A percentile compares a stretch with the other conserved stretches of the same genome.
Evolutionary conservation across 2,113 vertebrate species (phyloP).

Genomic region (Ancistrus triradiatus): DNA sequence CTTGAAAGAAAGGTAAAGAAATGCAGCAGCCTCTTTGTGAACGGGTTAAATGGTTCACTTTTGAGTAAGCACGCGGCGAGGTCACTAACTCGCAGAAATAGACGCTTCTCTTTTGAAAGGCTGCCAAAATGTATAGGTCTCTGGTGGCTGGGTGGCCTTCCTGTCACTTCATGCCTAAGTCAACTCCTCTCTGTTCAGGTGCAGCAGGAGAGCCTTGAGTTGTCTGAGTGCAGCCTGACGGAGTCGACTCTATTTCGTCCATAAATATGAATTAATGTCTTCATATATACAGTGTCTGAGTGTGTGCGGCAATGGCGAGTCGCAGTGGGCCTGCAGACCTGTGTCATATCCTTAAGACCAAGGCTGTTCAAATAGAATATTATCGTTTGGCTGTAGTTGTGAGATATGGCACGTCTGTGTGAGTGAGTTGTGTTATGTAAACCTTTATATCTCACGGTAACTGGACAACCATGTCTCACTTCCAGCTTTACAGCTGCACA

Average conservation of each 20-base stretch:
- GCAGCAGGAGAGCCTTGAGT: constrained; percentile 46
- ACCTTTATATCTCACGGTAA: no score
- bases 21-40: constrained; percentile 45
- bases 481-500: no score
- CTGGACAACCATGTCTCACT: no score
- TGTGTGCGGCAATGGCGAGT: no score
- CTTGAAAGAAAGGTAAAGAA: constrained; percentile 53
- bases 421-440: no score
- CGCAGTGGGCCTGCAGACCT: no score
- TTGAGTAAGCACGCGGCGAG: constrained; percentile 28
- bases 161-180: constrained; percentile 35
- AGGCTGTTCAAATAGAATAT: no score
- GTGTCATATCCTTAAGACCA: no score
- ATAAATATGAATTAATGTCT: constrained; percentile 60
- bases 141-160: constrained; percentile 32
- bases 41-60: constrained; percentile 49
- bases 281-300: no score
- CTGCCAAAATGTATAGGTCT: constrained; percentile 43
- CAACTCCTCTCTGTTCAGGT: constrained; percentile 35
- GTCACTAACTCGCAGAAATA: constrained; percentile 32
- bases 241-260: constrained; percentile 35
- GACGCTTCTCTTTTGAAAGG: constrained; percentile 31
- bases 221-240: constrained; percentile 48
- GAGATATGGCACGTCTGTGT: no score
- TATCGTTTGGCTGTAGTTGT: no score